These are phyloP conservation scores for Ameiurus melas DNA, from an alignment of 2,113 vertebrate species.

Conservation along the genomic window DNA sequence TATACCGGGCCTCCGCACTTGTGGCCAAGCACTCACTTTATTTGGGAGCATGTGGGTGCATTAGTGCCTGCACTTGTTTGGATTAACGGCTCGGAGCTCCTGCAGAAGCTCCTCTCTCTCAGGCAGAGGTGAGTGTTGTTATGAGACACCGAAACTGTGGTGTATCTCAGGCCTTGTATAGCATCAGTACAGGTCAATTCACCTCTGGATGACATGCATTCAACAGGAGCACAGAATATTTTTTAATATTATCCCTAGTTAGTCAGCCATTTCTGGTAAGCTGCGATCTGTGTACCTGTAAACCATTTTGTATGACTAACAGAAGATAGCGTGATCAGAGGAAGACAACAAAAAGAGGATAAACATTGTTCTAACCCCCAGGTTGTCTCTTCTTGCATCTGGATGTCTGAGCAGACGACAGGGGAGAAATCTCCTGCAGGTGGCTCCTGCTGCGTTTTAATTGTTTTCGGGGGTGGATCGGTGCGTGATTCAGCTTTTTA, in stretches of 20 bases:
- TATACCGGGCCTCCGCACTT: constrained; percentile 45
- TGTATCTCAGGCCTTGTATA: constrained; percentile 27
- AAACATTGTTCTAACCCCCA: constrained; percentile 57
- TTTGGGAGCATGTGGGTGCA: constrained; percentile 48
- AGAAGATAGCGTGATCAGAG: constrained; percentile 41
- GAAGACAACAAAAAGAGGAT: constrained; percentile 38
- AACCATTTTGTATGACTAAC: constrained; percentile 46
- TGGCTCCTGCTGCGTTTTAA: constrained; percentile 54
- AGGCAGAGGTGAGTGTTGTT: constrained; percentile 32
- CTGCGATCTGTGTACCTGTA: constrained; percentile 33
- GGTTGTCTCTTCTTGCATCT: constrained; percentile 44
- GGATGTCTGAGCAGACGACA: constrained; percentile 40
- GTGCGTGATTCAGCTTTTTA: constrained; percentile 48
- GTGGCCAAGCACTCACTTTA: constrained; percentile 54
- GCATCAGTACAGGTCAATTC: neutral
- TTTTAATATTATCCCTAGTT: constrained; percentile 8
- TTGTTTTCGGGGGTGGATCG: constrained; percentile 45
- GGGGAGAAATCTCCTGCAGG: constrained; percentile 35
- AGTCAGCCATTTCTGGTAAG: constrained; percentile 30
- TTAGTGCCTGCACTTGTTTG: constrained; percentile 51
- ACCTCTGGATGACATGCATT: neutral
- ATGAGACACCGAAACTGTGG: constrained; percentile 15
- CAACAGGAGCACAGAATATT: neutral
- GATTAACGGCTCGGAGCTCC: constrained; percentile 42
- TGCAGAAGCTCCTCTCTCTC: constrained; percentile 24